Evolutionary conservation across 2,797 vertebrate species (phyloP).

Genomic region (Cossypha heuglini): DNA sequence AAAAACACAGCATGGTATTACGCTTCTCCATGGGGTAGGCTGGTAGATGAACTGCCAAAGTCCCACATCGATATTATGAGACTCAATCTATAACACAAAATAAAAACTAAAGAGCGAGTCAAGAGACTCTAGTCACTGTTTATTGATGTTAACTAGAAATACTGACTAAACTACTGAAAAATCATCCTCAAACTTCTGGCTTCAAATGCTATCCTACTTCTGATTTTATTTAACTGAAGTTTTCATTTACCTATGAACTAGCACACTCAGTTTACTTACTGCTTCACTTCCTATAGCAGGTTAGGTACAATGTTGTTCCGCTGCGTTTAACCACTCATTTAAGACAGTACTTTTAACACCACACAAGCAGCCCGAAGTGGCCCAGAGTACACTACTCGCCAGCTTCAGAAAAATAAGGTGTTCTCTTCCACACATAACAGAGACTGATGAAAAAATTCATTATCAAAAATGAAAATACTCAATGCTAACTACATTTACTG

Average conservation of each 20-base stretch:
- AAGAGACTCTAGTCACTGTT: neutral
- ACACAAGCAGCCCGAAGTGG: neutral
- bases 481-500: neutral
- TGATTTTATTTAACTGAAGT: neutral
- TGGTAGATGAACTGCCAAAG: accelerated
- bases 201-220: neutral
- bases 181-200: neutral
- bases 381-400: neutral
- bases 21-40: accelerated
- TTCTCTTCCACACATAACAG: neutral
- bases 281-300: neutral
- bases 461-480: neutral
- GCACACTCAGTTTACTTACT: neutral
- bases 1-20: neutral
- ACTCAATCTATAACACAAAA: neutral
- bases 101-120: neutral
- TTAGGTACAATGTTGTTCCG: accelerated
- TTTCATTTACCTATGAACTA: neutral
- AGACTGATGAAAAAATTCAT: neutral
- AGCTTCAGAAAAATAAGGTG: neutral
- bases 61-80: neutral
- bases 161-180: neutral
- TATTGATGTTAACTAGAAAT: neutral
- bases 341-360: neutral
- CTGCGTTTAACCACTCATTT: neutral